These are phyloP conservation scores for Aphelenchoides bicaudatus DNA, from an alignment of 2,888 invertebrate genomes.

Conservation along the genomic window DNA sequence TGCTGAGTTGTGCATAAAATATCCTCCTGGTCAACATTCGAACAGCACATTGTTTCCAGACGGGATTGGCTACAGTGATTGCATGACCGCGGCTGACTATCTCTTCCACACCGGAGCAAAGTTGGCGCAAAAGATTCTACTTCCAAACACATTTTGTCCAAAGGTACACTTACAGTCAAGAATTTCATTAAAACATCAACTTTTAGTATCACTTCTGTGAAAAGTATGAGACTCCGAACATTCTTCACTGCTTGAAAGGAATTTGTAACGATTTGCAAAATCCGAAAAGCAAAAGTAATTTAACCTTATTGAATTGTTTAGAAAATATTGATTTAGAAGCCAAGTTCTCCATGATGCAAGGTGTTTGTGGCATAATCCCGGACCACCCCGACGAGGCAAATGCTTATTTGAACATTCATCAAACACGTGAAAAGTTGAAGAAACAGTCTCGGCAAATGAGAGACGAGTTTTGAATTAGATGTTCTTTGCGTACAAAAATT, in stretches of 20 bases:
- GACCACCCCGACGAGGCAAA: conserved; percentile 17
- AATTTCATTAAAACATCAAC: background rate
- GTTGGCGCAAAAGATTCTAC: background rate
- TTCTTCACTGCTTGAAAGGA: conserved; percentile 16
- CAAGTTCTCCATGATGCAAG: background rate
- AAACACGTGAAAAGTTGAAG: too few relatives aligned
- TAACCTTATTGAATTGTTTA: too few relatives aligned
- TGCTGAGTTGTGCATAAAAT: conserved; percentile 8
- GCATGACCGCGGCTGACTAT: background rate
- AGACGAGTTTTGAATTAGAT: background rate
- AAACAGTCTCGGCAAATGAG: background rate
- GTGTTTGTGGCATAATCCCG: conserved; percentile 14
- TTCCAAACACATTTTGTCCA: conserved; percentile 6
- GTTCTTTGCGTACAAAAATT: too few relatives aligned
- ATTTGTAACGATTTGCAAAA: conserved; percentile 8
- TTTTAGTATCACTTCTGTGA: background rate
- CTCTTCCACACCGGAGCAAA: background rate
- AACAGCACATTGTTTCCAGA: background rate
- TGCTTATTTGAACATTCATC: conserved; percentile 12
- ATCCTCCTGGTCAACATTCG: conserved; percentile 1
- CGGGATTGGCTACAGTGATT: background rate
- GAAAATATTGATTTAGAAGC: too few relatives aligned
- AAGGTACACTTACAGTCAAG: background rate
- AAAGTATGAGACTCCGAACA: conserved; percentile 6
- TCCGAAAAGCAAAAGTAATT: too few relatives aligned